These are phyloP conservation scores for Homalodisca vitripennis DNA, from an alignment of 1,140 invertebrate species.

Conservation along the genomic window DNA sequence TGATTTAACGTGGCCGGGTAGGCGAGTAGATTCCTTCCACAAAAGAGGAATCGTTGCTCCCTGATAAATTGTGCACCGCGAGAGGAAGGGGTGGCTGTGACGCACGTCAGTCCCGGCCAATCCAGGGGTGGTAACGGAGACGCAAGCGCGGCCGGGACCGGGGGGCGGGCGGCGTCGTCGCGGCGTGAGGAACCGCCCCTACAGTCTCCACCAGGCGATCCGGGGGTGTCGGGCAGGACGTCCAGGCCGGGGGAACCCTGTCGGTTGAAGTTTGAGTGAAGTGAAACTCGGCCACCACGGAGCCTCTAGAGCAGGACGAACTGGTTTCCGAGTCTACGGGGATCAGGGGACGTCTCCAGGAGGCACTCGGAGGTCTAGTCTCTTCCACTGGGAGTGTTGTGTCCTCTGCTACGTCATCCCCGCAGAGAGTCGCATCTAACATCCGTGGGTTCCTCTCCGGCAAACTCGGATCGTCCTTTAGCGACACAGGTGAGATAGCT, in stretches of 20 bases:
- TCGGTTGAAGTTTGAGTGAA: too few species aligned
- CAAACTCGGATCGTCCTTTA: constrained; percentile 54
- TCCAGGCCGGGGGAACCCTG: too few species aligned
- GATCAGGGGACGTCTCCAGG: constrained; percentile 30
- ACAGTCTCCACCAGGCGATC: constrained; percentile 31
- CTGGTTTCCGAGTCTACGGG: background rate
- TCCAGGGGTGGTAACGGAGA: constrained; percentile 5
- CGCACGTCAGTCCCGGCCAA: constrained; percentile 12
- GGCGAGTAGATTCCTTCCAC: constrained; percentile 21
- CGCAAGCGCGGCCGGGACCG: background rate
- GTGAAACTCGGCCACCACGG: constrained; percentile 35
- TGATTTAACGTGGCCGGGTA: background rate
- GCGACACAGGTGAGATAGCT: constrained; percentile 59
- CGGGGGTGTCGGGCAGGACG: too few species aligned
- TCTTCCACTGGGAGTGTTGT: constrained; percentile 29
- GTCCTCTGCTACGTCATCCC: constrained; percentile 52
- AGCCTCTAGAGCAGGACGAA: constrained; percentile 27
- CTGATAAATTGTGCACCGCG: constrained; percentile 2
- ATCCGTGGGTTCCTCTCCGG: constrained; percentile 57
- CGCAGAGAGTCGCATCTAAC: constrained; percentile 56
- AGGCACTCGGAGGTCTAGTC: constrained; percentile 31
- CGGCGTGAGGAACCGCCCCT: background rate
- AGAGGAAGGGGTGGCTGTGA: constrained; percentile 6
- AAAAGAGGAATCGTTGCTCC: constrained; percentile 18
- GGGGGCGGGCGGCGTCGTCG: constrained; percentile 9